Evolutionary conservation across 53 echinoderm and acorn worm genomes (phyloP).

Genomic region (Hippasteria phrygiana): DNA sequence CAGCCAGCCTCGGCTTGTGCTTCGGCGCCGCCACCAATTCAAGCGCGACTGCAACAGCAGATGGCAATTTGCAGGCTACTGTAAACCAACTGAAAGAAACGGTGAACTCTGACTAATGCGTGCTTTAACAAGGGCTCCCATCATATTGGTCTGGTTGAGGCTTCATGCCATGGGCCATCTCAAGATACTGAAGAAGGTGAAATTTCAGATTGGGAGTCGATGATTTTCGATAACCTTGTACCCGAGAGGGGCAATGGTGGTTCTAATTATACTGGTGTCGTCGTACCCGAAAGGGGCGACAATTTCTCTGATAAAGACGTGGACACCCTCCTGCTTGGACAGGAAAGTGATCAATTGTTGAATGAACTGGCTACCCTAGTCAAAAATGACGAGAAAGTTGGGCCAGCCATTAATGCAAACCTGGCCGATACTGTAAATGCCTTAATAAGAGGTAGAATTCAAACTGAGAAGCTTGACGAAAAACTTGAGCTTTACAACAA

Average conservation of each 20-base stretch:
- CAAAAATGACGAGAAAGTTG: background rate
- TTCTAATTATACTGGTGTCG: no score
- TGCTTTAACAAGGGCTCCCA: background rate
- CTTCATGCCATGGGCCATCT: background rate
- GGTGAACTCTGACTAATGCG: background rate
- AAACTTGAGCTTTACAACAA: background rate
- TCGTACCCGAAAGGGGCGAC: constrained; percentile 12
- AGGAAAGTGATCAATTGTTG: no score
- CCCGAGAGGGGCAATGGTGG: constrained; percentile 11
- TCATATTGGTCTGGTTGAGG: no score
- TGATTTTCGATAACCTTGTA: background rate
- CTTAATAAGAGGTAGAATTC: constrained; percentile 4
- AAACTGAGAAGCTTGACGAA: constrained; percentile 7
- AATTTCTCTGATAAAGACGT: background rate
- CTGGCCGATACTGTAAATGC: background rate
- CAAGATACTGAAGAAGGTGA: background rate
- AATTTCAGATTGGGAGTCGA: background rate
- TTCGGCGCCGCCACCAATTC: no score
- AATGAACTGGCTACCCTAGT: constrained; percentile 23
- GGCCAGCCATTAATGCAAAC: background rate
- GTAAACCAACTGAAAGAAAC: background rate
- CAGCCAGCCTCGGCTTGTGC: no score
- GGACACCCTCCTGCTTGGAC: background rate
- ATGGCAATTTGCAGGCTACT: no score
- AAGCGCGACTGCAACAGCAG: no score